These are phyloP conservation scores for Philotrypesis tridentata DNA, from an alignment of 1,140 invertebrate species.

Conservation along the genomic window DNA sequence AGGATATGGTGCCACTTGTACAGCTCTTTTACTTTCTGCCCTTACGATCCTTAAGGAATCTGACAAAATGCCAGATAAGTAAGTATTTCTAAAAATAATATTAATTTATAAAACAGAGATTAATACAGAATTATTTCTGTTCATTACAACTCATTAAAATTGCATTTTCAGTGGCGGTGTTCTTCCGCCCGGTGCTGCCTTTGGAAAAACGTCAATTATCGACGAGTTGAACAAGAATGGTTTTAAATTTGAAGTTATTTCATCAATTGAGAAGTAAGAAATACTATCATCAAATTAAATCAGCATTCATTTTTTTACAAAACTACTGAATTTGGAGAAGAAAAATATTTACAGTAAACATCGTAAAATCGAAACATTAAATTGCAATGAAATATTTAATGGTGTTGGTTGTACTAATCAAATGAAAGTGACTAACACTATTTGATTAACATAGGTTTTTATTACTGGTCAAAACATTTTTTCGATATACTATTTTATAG, in stretches of 20 bases:
- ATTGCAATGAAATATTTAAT: background rate
- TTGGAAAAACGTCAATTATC: slow-evolving; percentile 79
- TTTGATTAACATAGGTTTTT: too few species aligned
- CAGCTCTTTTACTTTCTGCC: slow-evolving; percentile 81
- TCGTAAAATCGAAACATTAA: background rate
- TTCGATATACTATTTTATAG: too few species aligned
- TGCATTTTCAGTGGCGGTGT: slow-evolving; percentile 72
- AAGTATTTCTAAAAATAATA: slow-evolving; percentile 58
- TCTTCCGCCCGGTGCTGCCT: slow-evolving; percentile 72
- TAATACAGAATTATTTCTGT: background rate
- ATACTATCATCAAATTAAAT: background rate
- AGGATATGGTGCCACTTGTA: slow-evolving; percentile 88
- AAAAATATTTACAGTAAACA: background rate
- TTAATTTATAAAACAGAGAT: slow-evolving; percentile 4
- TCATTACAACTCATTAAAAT: background rate
- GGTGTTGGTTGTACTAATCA: too few species aligned
- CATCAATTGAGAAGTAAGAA: slow-evolving; percentile 62
- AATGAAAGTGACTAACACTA: too few species aligned
- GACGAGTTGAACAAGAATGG: slow-evolving; percentile 76
- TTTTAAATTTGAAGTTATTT: slow-evolving; percentile 77
- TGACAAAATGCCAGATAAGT: slow-evolving; percentile 84
- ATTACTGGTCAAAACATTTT: too few species aligned
- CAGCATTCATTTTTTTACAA: background rate
- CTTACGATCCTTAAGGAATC: slow-evolving; percentile 84
- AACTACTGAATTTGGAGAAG: background rate